phyloP scores from a whole-genome alignment of 2,888 invertebrate species.

The Ditylenchus weischeri region DNA sequence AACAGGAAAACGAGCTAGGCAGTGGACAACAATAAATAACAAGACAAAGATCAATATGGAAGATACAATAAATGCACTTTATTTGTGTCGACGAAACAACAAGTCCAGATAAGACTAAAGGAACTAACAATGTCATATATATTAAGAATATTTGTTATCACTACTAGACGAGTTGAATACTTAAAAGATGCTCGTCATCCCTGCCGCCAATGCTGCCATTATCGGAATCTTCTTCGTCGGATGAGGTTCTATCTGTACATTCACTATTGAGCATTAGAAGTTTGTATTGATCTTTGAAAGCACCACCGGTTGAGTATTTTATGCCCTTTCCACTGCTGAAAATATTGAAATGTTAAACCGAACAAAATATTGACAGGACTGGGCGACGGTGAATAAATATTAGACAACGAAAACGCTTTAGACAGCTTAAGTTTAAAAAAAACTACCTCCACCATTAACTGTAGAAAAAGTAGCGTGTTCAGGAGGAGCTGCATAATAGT shows the following conservation, averaged over 20 bases:
- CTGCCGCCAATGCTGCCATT: not conserved
- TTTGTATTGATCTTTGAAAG: slow-evolving; percentile 6
- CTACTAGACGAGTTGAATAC: not conserved
- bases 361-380: not conserved
- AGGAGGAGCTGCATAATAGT: not conserved
- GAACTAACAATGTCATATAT: no score
- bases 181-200: not conserved
- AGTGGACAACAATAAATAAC: no score
- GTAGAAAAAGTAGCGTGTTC: slow-evolving; percentile 7
- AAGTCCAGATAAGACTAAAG: no score
- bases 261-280: not conserved
- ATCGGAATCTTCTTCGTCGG: slow-evolving; percentile 13
- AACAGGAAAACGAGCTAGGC: no score
- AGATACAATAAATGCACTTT: no score
- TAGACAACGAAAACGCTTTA: not conserved
- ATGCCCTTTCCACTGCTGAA: slow-evolving; percentile 17
- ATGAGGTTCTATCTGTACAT: not conserved
- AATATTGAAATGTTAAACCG: not conserved
- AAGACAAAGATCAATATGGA: no score
- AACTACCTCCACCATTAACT: not conserved
- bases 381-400: not conserved
- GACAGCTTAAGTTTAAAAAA: not conserved
- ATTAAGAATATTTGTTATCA: no score
- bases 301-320: not conserved
- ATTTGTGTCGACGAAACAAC: no score